Evolutionary conservation across 2,888 invertebrate genomes (phyloP).

Genomic region (Cremastobaeus sp.): DNA sequence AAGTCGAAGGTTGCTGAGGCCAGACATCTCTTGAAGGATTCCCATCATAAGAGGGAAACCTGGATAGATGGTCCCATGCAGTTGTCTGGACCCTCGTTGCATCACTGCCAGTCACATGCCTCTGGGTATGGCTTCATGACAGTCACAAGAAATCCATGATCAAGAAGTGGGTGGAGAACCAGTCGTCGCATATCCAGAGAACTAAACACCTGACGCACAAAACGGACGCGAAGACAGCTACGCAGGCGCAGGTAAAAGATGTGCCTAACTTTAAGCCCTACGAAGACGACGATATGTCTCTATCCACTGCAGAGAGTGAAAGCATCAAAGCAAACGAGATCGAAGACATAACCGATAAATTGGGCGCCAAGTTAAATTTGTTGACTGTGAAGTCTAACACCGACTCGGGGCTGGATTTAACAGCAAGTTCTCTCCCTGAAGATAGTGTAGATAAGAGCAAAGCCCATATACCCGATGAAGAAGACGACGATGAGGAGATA

Average conservation of each 20-base stretch:
- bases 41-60: slow-evolving; percentile 91
- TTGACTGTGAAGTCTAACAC: slow-evolving; percentile 74
- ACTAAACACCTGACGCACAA: slow-evolving; percentile 81
- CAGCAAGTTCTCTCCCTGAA: slow-evolving; percentile 73
- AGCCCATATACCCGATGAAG: slow-evolving; percentile 77
- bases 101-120: slow-evolving; percentile 80
- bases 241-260: slow-evolving; percentile 80
- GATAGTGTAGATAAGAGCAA: slow-evolving; percentile 72
- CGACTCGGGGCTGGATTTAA: slow-evolving; percentile 74
- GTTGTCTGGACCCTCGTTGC: slow-evolving; percentile 76
- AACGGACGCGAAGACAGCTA: slow-evolving; percentile 75
- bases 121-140: slow-evolving; percentile 92
- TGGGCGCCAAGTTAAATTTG: slow-evolving; percentile 74
- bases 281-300: slow-evolving; percentile 79
- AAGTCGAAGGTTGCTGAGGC: slow-evolving; percentile 90
- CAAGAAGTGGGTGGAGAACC: slow-evolving; percentile 94
- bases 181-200: slow-evolving; percentile 89
- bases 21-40: slow-evolving; percentile 87
- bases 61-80: slow-evolving; percentile 97
- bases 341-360: slow-evolving; percentile 75
- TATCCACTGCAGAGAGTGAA: slow-evolving; percentile 74
- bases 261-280: slow-evolving; percentile 83
- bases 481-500: slow-evolving; percentile 89
- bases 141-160: slow-evolving; percentile 96
- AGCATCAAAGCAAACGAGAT: slow-evolving; percentile 73